Percentiles rank a stretch among this genome's conserved stretches.
Conservation (phyloP, 2,888 invertebrate species). For the Anorthoa munda region DNA sequence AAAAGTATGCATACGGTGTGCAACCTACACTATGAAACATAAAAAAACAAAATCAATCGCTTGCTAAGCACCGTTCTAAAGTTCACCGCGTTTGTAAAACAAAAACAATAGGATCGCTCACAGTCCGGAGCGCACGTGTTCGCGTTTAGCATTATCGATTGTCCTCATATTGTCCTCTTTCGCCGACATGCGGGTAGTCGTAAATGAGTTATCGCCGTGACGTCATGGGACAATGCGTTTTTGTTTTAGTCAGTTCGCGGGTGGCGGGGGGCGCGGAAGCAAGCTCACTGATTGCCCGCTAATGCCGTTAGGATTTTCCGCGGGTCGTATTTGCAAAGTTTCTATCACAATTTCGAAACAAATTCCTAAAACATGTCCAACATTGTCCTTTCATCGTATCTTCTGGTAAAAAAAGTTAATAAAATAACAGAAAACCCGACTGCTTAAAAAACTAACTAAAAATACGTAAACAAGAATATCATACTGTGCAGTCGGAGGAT, state of each 20-base stretch:
- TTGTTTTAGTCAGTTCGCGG: constrained; percentile 74
- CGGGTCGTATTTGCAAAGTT: neutral
- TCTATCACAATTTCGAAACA: constrained; percentile 8
- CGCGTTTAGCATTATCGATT: constrained; percentile 88
- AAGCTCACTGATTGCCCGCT: constrained; percentile 40
- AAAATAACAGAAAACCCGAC: too few species aligned
- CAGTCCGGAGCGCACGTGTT: constrained; percentile 83
- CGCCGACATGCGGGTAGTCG: constrained; percentile 83
- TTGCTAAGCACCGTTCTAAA: constrained; percentile 61
- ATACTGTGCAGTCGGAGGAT: too few species aligned
- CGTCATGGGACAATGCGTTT: constrained; percentile 84
- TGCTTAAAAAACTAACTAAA: too few species aligned
- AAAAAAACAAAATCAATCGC: constrained; percentile 45
- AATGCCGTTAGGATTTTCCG: constrained; percentile 48
- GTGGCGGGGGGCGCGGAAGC: constrained; percentile 53
- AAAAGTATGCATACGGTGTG: neutral
- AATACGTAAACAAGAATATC: too few species aligned
- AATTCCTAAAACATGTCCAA: neutral
- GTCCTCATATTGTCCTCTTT: constrained; percentile 84
- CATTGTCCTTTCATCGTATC: neutral
- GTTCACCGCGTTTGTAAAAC: constrained; percentile 68
- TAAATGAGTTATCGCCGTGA: constrained; percentile 84
- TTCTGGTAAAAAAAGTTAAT: too few species aligned
- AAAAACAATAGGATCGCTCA: constrained; percentile 77
- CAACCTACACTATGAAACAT: constrained; percentile 11